Conservation (phyloP, 2,888 invertebrate genomes). For the Colletes collaris region DNA sequence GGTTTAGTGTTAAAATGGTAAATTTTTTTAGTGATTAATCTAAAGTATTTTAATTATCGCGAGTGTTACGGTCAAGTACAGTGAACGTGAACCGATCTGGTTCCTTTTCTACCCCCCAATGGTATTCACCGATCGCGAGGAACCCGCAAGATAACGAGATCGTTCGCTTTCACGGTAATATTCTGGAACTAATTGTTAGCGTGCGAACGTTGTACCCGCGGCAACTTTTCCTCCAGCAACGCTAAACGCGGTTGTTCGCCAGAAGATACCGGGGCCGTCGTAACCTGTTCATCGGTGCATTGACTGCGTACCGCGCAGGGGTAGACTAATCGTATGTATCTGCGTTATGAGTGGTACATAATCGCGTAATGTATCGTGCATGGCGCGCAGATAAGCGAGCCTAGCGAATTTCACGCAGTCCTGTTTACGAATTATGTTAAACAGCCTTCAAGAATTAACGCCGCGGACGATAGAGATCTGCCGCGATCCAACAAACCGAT, state of each 20-base stretch:
- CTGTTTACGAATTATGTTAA: slow-evolving; percentile 39
- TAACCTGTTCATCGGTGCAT: slow-evolving; percentile 21
- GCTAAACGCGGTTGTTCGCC: background rate
- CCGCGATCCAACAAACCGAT: slow-evolving; percentile 28
- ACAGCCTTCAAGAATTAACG: slow-evolving; percentile 37
- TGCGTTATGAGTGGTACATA: slow-evolving; percentile 28
- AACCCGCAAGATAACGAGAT: too few species aligned
- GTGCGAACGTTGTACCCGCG: too few species aligned
- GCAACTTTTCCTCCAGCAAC: too few species aligned
- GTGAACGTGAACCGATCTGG: too few species aligned
- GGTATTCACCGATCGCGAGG: too few species aligned
- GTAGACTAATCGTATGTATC: slow-evolving; percentile 42
- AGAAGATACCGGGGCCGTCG: background rate
- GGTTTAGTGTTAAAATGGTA: too few species aligned
- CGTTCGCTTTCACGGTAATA: too few species aligned
- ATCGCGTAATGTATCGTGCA: slow-evolving; percentile 37
- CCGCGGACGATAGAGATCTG: slow-evolving; percentile 34
- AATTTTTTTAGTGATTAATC: too few species aligned
- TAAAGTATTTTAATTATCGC: too few species aligned
- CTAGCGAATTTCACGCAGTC: slow-evolving; percentile 27
- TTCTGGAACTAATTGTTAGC: too few species aligned
- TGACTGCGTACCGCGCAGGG: background rate
- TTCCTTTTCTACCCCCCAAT: too few species aligned
- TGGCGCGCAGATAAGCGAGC: slow-evolving; percentile 10
- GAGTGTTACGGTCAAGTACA: too few species aligned